Conservation (phyloP, 2,888 invertebrate genomes). For the Oscheius sp. region DNA sequence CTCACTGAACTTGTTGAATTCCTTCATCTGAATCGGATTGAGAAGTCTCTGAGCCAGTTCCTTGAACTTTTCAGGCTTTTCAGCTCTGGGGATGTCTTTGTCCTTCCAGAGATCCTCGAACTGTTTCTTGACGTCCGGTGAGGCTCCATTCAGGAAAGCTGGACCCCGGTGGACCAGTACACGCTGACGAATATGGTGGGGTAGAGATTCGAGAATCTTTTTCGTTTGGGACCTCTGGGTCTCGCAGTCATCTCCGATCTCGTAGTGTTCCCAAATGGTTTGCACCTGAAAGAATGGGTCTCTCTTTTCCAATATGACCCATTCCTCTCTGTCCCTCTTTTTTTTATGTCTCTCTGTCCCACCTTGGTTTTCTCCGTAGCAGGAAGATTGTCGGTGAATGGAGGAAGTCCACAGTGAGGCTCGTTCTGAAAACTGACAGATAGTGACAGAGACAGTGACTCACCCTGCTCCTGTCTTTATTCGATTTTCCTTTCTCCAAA, state of each 20-base stretch:
- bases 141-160: constrained; percentile 29
- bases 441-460: not conserved
- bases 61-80: constrained; percentile 34
- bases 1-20: constrained; percentile 24
- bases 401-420: constrained; percentile 24
- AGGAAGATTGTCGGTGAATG: constrained; percentile 18
- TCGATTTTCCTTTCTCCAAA: not conserved
- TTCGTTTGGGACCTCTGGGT: constrained; percentile 19
- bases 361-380: constrained; percentile 11
- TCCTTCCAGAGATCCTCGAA: constrained; percentile 34
- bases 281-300: constrained; percentile 1
- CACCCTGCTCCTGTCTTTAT: constrained; percentile 22
- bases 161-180: constrained; percentile 10
- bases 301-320: not conserved
- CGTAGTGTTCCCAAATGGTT: constrained; percentile 28
- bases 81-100: constrained; percentile 5
- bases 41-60: constrained; percentile 33
- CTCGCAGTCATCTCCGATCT: constrained; percentile 30
- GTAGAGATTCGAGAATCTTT: constrained; percentile 17
- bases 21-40: constrained; percentile 31
- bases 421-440: constrained; percentile 17
- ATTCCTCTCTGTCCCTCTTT: not conserved
- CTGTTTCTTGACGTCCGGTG: constrained; percentile 4
- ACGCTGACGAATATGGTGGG: constrained; percentile 4
- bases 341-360: not conserved